Base-by-base conservation (phyloP, 2,888 invertebrate genomes). In the Drosophila melanocephala region DNA sequence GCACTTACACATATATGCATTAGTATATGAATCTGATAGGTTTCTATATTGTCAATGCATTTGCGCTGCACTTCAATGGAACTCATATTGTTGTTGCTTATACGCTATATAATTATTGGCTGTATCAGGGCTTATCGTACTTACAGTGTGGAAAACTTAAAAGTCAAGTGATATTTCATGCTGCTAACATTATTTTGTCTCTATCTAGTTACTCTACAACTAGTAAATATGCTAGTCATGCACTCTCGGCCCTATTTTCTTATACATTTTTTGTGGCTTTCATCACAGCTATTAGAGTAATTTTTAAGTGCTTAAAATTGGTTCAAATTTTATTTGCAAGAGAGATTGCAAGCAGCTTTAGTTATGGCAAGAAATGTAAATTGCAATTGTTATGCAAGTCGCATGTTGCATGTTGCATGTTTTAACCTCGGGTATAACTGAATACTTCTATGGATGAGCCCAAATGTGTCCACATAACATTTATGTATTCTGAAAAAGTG, bases 31-130 rank as follows among this genome's bases (percentile, higher is more conserved):
- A 58, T 52, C 51, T 56, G 32, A 35, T 56, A 53, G 71, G 53
- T 79, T 61, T 72, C 69, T 67, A 68, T 79, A 79, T 88, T 72
- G 81, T 68, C 72, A 83, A 86, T 83, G 81, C 83, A 79, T 72
- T 88, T 72, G 68, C 52, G 47, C 50, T 64, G 73, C 70, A 47
- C 65, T 69, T 72, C 51, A 81, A 58, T 52, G 65, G 51, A 60
- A 42, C 53, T 50, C n/a, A 68, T 62, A 64, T 70, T 71, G 59
- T 64, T 60, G 56, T 65, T 63, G 30, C 47, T 42, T 10, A 5
- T 4, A 58, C 70, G 3, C 50, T 26, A 62, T 63, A 32, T 32
- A 37, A 42, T 9, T 14, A 16, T 35, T 3, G 2, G 1, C 26
- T 2, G 0, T 12, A 3, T 12, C 7, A 1, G 22, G 42, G 7